These are phyloP conservation scores for Nannobrachium achirus DNA, from an alignment of 2,113 vertebrate genomes.

Conservation along the genomic window DNA sequence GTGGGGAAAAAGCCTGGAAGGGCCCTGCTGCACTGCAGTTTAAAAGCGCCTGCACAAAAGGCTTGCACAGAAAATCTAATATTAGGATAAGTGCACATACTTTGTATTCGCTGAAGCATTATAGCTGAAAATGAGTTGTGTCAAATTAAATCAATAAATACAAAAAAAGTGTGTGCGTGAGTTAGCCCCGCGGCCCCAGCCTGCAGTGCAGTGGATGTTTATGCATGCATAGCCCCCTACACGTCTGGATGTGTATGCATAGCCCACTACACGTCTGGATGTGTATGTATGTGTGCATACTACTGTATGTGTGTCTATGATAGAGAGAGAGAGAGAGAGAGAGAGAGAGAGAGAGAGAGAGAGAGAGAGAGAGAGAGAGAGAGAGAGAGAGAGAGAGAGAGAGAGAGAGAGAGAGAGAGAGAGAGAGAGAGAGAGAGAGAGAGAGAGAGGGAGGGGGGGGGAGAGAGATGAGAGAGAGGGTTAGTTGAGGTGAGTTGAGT, in stretches of 20 bases:
- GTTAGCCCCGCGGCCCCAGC: not conserved
- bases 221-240: no score
- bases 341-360: no score
- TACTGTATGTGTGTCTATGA: slow-evolving; percentile 15
- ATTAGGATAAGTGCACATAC: not conserved
- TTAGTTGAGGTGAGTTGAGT: not conserved
- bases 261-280: no score
- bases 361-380: no score
- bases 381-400: no score
- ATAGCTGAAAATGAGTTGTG: no score
- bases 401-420: not conserved
- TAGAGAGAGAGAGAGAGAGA: no score
- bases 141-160: not conserved
- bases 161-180: not conserved
- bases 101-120: no score
- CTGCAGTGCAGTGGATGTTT: no score
- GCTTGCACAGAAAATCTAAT: not conserved
- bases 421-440: not conserved
- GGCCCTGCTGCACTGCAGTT: not conserved
- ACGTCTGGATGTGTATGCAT: no score
- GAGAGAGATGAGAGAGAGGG: not conserved
- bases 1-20: not conserved
- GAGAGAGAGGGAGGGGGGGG: not conserved
- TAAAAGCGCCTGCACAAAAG: not conserved
- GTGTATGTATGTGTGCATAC: slow-evolving; percentile 1